Evolutionary conservation across 2,797 vertebrate species (phyloP), one percentile per base, ranked within the genome.

Genomic region (Sitta carolinensis): DNA sequence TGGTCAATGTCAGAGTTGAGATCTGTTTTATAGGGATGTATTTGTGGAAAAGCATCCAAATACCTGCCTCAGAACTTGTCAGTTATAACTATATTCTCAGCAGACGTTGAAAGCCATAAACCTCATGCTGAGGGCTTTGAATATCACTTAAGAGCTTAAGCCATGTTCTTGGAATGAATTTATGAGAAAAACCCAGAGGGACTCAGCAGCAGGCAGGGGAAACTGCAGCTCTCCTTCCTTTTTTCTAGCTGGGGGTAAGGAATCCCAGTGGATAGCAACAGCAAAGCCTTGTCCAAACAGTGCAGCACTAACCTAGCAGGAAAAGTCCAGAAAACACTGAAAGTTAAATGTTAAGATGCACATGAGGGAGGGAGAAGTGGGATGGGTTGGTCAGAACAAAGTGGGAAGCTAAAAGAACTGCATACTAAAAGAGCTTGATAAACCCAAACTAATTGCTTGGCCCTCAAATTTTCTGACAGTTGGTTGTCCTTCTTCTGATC

Each of bases 101-200:
- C 93, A 93, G 94, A 95, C 13, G 1, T 6, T 79, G 94, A 92
- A 92, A 97, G 73, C 91, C 76, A 68, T 95, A 95, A 95, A 77
- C 88, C 68, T 94, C 85, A 79, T 80, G 95, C 95, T 95, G 94
- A 93, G 93, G 57, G 75, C 94, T 96, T 95, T 96, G 93, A 95
- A 79, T 93, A 89, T 95, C 73, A 55, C 83, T 96, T 95, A 87
- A 95, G 91, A 91, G 81, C 84, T 91, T 92, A 94, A 95, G 80
- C 92, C 47, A 19, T 52, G 38, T 86, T 92, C 93, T 93, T 95
- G 94, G 88, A 93, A 79, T 92, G 89, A 93, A 57, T 93, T 95
- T 95, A 72, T 95, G 85, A 86, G 83, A 81, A 79, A 91, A 92
- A 66, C 81, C 55, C 10, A 0, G 69, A 95, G 82, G 77, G 47